Conservation (phyloP, 2,113 vertebrate genomes). For the Salminus brasiliensis region DNA sequence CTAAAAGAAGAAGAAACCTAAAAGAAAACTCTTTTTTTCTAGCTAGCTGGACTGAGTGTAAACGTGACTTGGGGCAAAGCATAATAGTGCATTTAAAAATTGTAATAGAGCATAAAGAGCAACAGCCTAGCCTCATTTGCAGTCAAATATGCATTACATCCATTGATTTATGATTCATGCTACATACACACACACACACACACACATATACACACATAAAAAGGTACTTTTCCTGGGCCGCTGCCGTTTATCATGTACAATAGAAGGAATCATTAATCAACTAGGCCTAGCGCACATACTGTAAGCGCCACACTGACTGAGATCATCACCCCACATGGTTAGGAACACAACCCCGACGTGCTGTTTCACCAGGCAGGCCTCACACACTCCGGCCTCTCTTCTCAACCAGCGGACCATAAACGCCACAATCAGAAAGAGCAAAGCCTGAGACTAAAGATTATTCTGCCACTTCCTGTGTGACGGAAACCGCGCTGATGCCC, state of each 20-base stretch:
- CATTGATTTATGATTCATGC: background rate
- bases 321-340: background rate
- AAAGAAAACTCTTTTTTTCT: background rate
- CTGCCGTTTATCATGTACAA: background rate
- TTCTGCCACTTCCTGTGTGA: constrained; percentile 70
- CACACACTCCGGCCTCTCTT: constrained; percentile 21
- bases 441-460: constrained; percentile 70
- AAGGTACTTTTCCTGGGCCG: background rate
- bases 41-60: background rate
- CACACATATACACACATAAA: too few species aligned
- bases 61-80: background rate
- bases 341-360: constrained; percentile 37
- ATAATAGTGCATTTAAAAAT: background rate
- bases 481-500: constrained; percentile 71
- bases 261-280: background rate
- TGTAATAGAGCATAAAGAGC: background rate
- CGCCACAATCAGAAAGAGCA: constrained; percentile 55
- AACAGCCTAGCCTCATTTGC: background rate
- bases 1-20: too few species aligned
- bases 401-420: constrained; percentile 43
- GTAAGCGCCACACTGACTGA: background rate
- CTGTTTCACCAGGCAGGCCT: constrained; percentile 33
- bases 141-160: background rate
- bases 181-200: too few species aligned
- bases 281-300: background rate